Evolutionary conservation across 23 tunicate genomes (phyloP).

Genomic region (Halocynthia roretzi): DNA sequence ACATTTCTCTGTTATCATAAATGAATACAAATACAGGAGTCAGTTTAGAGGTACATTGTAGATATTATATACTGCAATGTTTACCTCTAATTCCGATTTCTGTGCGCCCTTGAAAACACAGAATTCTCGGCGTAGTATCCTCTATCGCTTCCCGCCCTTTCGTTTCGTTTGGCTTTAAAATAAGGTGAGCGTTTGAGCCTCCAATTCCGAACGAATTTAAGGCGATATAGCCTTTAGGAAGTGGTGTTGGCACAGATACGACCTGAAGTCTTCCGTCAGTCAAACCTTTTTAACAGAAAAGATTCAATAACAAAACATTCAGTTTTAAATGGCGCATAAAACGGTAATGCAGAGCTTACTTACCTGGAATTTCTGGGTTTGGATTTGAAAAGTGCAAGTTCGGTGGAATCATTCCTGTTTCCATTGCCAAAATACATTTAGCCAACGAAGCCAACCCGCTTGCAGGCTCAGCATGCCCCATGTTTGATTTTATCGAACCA

Average conservation of each 20-base stretch:
- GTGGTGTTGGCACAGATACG: conserved; percentile 11
- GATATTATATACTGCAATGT: no score
- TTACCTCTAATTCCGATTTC: no score
- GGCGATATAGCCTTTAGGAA: conserved; percentile 5
- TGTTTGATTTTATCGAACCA: conserved; percentile 31
- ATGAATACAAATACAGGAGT: no score
- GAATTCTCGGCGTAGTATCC: no score
- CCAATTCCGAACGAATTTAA: conserved; percentile 36
- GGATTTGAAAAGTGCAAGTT: conserved; percentile 22
- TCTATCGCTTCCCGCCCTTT: not conserved
- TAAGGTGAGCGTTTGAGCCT: conserved; percentile 27
- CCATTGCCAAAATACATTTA: conserved; percentile 21
- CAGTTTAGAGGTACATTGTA: no score
- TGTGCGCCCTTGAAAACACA: no score
- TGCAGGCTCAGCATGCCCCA: conserved; percentile 33
- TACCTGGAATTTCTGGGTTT: conserved; percentile 21
- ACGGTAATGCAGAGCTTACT: not conserved
- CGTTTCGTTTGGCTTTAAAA: not conserved
- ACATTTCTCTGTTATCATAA: no score
- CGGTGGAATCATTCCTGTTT: conserved; percentile 19
- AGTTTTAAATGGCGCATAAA: no score
- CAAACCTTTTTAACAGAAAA: conserved; percentile 2
- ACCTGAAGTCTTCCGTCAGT: conserved; percentile 6
- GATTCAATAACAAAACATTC: not conserved
- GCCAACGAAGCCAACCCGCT: conserved; percentile 19